Evolutionary conservation across 2,797 vertebrate species (phyloP), one percentile per base, ranked within the genome.

Genomic region (Naso thynnoides): DNA sequence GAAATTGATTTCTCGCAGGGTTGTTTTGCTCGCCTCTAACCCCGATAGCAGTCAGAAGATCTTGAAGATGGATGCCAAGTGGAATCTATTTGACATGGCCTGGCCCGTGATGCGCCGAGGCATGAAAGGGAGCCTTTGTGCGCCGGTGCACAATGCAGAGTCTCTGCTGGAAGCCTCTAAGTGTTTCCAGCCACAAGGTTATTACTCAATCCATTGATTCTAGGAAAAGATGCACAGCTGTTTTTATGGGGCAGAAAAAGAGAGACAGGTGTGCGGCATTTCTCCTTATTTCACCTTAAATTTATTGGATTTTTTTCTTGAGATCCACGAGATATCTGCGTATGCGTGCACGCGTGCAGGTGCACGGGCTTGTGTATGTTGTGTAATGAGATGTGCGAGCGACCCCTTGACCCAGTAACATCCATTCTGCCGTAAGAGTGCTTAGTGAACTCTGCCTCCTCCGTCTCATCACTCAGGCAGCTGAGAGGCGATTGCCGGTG

Each of bases 401-500:
- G 88, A 91, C 89, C 89, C 73, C 75, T 62, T 92, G 89, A 90
- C 88, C 89, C 84, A 83, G 75, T 88, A 85, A 90, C 91, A 91
- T 92, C 86, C 85, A 85, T 90, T 85, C 78, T 64, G 75, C 82
- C 76, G 66, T 79, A 70, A 86, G 79, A 86, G 85, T 73, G 70
- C 84, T 82, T 53, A 54, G 80, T 84, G 88, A 90, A 88, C 90
- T 79, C 86, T 74, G 84, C 84, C 88, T 82, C 86, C 87, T 81
- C 87, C 48, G 82, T 80, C 89, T 88, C 88, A 90, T 93, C 89
- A 88, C 86, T 92, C 93, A 93, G 82, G 68, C 85, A 72, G 83
- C 82, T 55, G 79, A 79, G 90, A 84, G 84, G 88, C 82, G 86
- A 91, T 93, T 87, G 87, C 78, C 84, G 47, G 78, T 78, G 90